Evolutionary conservation across 2,113 vertebrate genomes (phyloP).

Genomic region (Lepidothrix coronata): DNA sequence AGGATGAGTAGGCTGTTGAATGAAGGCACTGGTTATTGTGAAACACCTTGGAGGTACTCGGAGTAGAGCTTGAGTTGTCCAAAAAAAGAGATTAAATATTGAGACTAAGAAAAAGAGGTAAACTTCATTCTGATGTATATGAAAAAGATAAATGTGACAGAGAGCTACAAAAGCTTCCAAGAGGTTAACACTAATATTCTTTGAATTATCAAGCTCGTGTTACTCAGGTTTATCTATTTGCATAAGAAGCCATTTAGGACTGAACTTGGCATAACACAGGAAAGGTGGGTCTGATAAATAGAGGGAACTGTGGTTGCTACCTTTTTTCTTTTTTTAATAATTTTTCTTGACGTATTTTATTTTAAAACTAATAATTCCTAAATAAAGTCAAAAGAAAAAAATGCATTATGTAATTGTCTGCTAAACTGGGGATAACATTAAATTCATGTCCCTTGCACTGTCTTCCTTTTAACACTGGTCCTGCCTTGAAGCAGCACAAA

Average conservation of each 20-base stretch:
- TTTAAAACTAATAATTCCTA: neutral
- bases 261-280: neutral
- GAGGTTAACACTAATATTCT: neutral
- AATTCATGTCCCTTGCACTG: neutral
- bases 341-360: neutral
- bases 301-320: neutral
- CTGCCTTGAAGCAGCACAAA: neutral
- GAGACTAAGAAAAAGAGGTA: neutral
- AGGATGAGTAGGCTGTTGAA: neutral
- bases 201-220: neutral
- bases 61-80: neutral
- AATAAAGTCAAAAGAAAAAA: neutral
- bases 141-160: neutral
- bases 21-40: neutral
- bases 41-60: neutral
- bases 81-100: neutral
- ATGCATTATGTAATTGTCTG: accelerated
- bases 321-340: neutral
- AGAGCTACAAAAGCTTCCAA: neutral
- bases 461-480: neutral
- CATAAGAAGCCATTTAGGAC: neutral
- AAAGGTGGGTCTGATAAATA: neutral
- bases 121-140: neutral
- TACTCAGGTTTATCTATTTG: neutral
- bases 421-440: neutral